A percentile compares a stretch with the other conserved stretches of the same genome.
Evolutionary conservation across 2,888 invertebrate species (phyloP).

Genomic region (Andrena camellia): DNA sequence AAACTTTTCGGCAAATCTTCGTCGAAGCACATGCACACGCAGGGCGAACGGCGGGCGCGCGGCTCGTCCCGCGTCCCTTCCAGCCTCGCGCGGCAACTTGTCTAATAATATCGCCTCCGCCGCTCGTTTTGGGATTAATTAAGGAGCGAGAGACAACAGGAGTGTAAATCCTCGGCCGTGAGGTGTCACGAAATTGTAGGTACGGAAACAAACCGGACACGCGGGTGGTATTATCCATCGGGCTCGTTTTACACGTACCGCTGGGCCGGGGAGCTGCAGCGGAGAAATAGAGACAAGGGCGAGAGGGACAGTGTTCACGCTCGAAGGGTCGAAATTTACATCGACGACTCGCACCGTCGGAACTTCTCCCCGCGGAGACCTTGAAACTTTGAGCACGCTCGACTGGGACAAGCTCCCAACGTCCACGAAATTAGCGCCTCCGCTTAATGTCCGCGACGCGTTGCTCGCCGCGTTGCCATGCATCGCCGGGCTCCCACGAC

Average conservation of each 20-base stretch:
- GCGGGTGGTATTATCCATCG: background rate
- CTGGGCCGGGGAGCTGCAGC: background rate
- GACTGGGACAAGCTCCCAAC: conserved; percentile 5
- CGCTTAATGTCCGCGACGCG: conserved; percentile 54
- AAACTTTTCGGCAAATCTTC: conserved; percentile 58
- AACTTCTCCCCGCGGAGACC: conserved; percentile 66
- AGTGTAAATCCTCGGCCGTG: conserved; percentile 9
- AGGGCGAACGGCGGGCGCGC: background rate
- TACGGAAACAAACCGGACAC: conserved; percentile 11
- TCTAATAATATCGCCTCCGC: conserved; percentile 21
- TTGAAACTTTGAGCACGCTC: conserved; percentile 68
- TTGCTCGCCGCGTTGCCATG: conserved; percentile 32
- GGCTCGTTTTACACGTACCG: background rate
- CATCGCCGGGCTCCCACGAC: conserved; percentile 54
- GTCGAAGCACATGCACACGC: conserved; percentile 6
- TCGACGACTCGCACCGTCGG: conserved; percentile 36
- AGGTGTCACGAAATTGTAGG: conserved; percentile 17
- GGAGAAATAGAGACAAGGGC: background rate
- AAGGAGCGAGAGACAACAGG: background rate
- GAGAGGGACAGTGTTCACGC: background rate
- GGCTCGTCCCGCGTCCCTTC: background rate
- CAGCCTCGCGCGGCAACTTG: background rate
- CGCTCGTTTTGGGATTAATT: conserved; percentile 42
- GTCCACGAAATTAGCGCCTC: conserved; percentile 63
- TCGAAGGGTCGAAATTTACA: conserved; percentile 27